phyloP scores from a whole-genome alignment of 2,888 invertebrate genomes.

The Eilema griseolum region DNA sequence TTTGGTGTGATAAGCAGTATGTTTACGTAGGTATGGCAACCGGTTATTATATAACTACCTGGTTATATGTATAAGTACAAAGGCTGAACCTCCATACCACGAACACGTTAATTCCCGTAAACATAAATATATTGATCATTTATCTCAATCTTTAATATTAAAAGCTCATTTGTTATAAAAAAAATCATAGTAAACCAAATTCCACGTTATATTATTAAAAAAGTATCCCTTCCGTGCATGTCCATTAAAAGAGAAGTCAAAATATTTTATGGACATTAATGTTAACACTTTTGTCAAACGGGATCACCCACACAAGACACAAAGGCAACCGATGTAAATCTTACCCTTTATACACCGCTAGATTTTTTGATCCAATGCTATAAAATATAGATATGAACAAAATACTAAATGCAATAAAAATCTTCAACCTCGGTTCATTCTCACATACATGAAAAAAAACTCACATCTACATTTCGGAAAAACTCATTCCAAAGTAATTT shows the following conservation, averaged over 20 bases:
- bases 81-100: not conserved
- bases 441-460: conserved; percentile 63
- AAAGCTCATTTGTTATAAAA: conserved; percentile 4
- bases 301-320: conserved; percentile 77
- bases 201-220: conserved; percentile 43
- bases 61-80: no score
- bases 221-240: conserved; percentile 64
- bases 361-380: conserved; percentile 65
- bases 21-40: no score
- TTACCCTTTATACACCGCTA: conserved; percentile 73
- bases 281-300: conserved; percentile 85
- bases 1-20: no score
- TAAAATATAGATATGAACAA: conserved; percentile 84
- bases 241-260: conserved; percentile 81
- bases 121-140: not conserved
- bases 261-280: conserved; percentile 84
- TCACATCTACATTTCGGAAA: conserved; percentile 65
- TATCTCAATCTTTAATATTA: not conserved
- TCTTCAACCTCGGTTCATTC: conserved; percentile 62
- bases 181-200: conserved; percentile 39
- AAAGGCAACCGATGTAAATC: conserved; percentile 81
- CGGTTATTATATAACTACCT: no score
- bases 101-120: not conserved
- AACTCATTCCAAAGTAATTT: conserved; percentile 67
- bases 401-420: conserved; percentile 79